Evolutionary conservation across 2,888 invertebrate species (phyloP).

Genomic region (Drosophila meridiana): DNA sequence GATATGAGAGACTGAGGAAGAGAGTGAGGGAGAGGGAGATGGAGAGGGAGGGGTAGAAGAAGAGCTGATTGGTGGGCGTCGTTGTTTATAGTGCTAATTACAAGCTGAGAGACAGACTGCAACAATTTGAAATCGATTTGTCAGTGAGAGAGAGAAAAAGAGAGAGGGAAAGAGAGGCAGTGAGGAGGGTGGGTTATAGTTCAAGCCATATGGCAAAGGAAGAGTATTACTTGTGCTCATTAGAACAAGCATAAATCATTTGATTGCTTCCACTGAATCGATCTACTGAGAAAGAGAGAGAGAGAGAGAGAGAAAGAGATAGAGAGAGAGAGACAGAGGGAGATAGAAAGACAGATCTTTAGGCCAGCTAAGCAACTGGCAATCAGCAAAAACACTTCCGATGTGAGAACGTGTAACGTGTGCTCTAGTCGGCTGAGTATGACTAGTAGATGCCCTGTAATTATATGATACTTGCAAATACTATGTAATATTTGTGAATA

Average conservation of each 20-base stretch:
- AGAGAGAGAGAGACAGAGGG: not conserved
- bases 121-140: slow-evolving; percentile 68
- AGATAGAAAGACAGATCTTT: slow-evolving; percentile 7
- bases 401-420: slow-evolving; percentile 28
- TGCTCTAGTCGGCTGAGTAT: not conserved
- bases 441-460: slow-evolving; percentile 1
- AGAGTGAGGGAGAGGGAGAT: slow-evolving; percentile 9
- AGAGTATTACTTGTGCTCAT: slow-evolving; percentile 45
- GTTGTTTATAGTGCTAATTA: slow-evolving; percentile 52
- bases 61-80: slow-evolving; percentile 56
- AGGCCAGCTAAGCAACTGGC: slow-evolving; percentile 33
- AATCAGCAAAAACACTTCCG: slow-evolving; percentile 75
- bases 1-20: slow-evolving; percentile 52
- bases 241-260: slow-evolving; percentile 54
- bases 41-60: not conserved
- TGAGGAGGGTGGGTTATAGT: not conserved
- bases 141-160: slow-evolving; percentile 16
- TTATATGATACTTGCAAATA: not conserved
- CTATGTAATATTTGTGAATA: too few relatives aligned
- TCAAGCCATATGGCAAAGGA: slow-evolving; percentile 37
- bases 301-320: not conserved
- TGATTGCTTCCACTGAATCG: slow-evolving; percentile 67
- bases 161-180: not conserved
- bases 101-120: slow-evolving; percentile 22
- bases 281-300: not conserved